A percentile compares a stretch with the other conserved stretches of the same genome.
Evolutionary conservation across 1,140 invertebrate species (phyloP).

Genomic region (Dendrolimus punctatus): DNA sequence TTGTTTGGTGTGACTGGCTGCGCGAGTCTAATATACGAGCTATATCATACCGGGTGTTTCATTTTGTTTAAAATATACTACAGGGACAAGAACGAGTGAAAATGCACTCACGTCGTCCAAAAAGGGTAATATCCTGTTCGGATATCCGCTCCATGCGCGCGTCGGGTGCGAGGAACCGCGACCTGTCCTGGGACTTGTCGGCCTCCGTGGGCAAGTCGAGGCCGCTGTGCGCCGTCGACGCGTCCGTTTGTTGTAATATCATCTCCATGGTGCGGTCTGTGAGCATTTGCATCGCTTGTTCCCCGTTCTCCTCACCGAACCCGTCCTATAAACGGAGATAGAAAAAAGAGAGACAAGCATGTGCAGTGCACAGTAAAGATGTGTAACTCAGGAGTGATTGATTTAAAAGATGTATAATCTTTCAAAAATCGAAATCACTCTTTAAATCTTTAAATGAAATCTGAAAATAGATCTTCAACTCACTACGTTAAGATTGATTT

Average conservation of each 20-base stretch:
- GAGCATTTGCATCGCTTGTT: constrained; percentile 24
- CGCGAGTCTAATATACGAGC: too few relatives aligned
- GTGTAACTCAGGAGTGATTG: too few relatives aligned
- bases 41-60: not conserved
- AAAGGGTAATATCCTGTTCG: constrained; percentile 37
- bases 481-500: too few relatives aligned
- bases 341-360: not conserved
- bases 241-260: constrained; percentile 23
- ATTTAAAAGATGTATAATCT: too few relatives aligned
- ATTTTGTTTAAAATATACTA: not conserved
- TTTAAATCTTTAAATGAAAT: too few relatives aligned
- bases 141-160: constrained; percentile 34
- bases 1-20: too few relatives aligned
- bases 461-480: too few relatives aligned
- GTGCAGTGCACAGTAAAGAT: too few relatives aligned
- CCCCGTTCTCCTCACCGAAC: constrained; percentile 42
- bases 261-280: constrained; percentile 29
- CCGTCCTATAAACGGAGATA: constrained; percentile 31
- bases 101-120: constrained; percentile 31
- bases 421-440: too few relatives aligned
- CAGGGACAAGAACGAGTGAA: not conserved
- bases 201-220: constrained; percentile 18
- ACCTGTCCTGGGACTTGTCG: constrained; percentile 29
- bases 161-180: constrained; percentile 15
- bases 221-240: constrained; percentile 19